These are phyloP conservation scores for Theonella swinhoei DNA, from an alignment of 37 sponge, comb jelly and placozoan species.

Conservation along the genomic window DNA sequence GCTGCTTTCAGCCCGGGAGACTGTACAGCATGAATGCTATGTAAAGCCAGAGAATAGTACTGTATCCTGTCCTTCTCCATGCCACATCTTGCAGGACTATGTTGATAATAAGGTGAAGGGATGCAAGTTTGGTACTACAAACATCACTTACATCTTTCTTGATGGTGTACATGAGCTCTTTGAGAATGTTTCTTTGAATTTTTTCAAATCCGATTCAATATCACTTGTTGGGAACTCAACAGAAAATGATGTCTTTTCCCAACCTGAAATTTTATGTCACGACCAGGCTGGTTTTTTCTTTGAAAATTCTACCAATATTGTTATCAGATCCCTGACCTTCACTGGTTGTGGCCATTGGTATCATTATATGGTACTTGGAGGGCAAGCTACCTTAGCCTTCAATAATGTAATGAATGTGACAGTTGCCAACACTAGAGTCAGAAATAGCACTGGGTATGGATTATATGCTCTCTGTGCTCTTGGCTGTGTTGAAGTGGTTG, in stretches of 20 bases:
- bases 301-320: not conserved
- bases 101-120: not conserved
- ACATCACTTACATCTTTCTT: not conserved
- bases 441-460: not conserved
- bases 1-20: too few species aligned
- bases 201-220: not conserved
- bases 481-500: not conserved
- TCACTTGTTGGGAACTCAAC: not conserved
- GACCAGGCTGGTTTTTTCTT: not conserved
- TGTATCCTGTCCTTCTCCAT: not conserved
- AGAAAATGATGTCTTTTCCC: not conserved
- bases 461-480: not conserved
- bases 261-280: not conserved
- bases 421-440: not conserved
- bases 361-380: too few species aligned
- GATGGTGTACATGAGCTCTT: not conserved
- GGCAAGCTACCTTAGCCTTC: not conserved
- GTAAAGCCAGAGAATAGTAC: not conserved
- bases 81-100: not conserved
- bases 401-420: not conserved
- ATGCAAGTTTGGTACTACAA: not conserved
- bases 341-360: not conserved
- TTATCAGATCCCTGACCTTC: not conserved
- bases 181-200: not conserved
- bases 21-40: not conserved